Conservation (phyloP, 2,888 invertebrate species). For the Caenorhabditis imperialis region DNA sequence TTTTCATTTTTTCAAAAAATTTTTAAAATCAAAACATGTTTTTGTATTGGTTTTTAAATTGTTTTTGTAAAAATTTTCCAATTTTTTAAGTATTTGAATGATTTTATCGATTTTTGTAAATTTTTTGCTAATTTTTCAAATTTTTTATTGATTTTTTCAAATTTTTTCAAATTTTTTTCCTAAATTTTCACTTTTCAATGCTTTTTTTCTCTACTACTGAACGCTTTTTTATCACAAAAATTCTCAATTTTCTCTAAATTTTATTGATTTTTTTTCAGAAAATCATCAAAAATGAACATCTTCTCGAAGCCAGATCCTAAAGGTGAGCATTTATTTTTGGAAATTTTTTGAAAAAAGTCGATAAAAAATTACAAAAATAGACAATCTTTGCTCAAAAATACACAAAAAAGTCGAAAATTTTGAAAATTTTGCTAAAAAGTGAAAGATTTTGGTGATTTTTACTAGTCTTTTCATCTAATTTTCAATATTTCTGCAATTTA, state of each 20-base stretch:
- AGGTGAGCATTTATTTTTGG: slow-evolving; percentile 50
- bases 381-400: not conserved
- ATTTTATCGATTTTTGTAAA: slow-evolving; percentile 5
- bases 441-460: too few species aligned
- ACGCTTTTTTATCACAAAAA: not conserved
- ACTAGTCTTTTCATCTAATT: too few species aligned
- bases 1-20: too few species aligned
- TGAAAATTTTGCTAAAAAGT: too few species aligned
- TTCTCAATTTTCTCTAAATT: not conserved
- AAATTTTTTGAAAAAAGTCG: slow-evolving; percentile 12
- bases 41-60: too few species aligned
- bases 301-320: slow-evolving; percentile 70
- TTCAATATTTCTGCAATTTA: too few species aligned
- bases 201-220: not conserved
- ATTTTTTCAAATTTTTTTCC: not conserved
- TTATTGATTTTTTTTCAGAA: slow-evolving; percentile 1
- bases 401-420: too few species aligned
- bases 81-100: slow-evolving; percentile 15
- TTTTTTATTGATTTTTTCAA: not conserved
- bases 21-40: too few species aligned
- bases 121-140: slow-evolving; percentile 1
- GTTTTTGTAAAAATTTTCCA: slow-evolving; percentile 9
- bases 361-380: not conserved
- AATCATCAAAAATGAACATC: slow-evolving; percentile 49
- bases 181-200: too few species aligned